Percentiles rank a stretch among this genome's conserved stretches.
These are phyloP conservation scores for Callopanchax toddi DNA, from an alignment of 2,113 vertebrate species.

Conservation along the genomic window DNA sequence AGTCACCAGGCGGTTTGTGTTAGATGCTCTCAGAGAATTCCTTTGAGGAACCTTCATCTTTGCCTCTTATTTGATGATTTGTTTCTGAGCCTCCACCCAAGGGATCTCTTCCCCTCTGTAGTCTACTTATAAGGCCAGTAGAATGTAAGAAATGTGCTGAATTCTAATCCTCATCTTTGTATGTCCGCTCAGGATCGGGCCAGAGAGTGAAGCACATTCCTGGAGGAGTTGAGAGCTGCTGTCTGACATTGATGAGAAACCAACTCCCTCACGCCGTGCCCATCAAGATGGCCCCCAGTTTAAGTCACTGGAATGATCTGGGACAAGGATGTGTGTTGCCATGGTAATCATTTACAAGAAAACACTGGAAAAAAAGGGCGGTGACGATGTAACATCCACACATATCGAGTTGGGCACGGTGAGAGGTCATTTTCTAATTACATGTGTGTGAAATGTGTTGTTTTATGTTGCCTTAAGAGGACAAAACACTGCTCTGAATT, in stretches of 20 bases:
- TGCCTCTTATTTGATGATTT: neutral
- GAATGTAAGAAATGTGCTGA: slow-evolving; percentile 62
- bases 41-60: neutral
- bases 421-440: slow-evolving; percentile 60
- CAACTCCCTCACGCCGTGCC: slow-evolving; percentile 47
- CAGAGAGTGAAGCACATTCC: slow-evolving; percentile 58
- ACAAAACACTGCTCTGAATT: slow-evolving; percentile 23
- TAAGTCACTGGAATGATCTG: slow-evolving; percentile 54
- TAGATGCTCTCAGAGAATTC: neutral
- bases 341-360: slow-evolving; percentile 92
- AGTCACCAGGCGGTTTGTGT: neutral
- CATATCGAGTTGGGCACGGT: slow-evolving; percentile 81
- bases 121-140: slow-evolving; percentile 43
- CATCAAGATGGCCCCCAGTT: slow-evolving; percentile 60
- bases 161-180: slow-evolving; percentile 62
- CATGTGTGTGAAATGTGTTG: no score
- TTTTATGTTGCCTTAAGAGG: slow-evolving; percentile 17
- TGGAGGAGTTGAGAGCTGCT: slow-evolving; percentile 39
- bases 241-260: slow-evolving; percentile 33
- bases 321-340: slow-evolving; percentile 78
- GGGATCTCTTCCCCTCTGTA: slow-evolving; percentile 12
- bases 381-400: slow-evolving; percentile 82
- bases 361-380: slow-evolving; percentile 86
- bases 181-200: slow-evolving; percentile 70
- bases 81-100: slow-evolving; percentile 43